Evolutionary conservation across 2,888 invertebrate genomes (phyloP).

Genomic region (Thyatira batis): DNA sequence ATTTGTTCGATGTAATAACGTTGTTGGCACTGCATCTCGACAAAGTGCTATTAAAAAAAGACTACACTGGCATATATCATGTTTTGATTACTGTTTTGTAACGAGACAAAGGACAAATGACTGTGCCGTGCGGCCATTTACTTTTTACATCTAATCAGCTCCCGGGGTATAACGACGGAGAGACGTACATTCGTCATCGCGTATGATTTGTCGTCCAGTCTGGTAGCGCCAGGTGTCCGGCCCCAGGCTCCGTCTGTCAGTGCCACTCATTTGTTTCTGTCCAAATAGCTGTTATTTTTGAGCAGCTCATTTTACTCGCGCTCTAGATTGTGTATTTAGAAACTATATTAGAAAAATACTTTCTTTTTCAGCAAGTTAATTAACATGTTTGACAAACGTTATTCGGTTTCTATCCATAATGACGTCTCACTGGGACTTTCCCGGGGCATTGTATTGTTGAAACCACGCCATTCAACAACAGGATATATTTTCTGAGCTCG

Average conservation of each 20-base stretch:
- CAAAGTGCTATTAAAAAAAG: conserved; percentile 2
- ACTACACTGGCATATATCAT: conserved; percentile 18
- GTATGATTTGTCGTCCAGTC: conserved; percentile 28
- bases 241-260: conserved; percentile 35
- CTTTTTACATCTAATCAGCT: conserved; percentile 27
- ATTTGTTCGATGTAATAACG: no score
- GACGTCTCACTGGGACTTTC: no score
- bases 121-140: conserved; percentile 24
- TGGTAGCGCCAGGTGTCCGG: conserved; percentile 43
- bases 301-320: conserved; percentile 26
- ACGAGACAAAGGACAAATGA: conserved; percentile 29
- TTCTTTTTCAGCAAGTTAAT: conserved; percentile 15
- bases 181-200: conserved; percentile 23
- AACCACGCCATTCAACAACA: not conserved
- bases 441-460: no score
- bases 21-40: not conserved
- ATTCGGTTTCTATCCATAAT: not conserved
- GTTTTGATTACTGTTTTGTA: conserved; percentile 9
- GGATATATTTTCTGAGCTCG: not conserved
- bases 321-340: conserved; percentile 28
- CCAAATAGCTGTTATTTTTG: conserved; percentile 50
- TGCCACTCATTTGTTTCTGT: conserved; percentile 49
- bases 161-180: conserved; percentile 11
- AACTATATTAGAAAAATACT: conserved; percentile 22
- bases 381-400: conserved; percentile 3